Evolutionary conservation across 2,113 vertebrate species (phyloP).

Genomic region (Meles meles): DNA sequence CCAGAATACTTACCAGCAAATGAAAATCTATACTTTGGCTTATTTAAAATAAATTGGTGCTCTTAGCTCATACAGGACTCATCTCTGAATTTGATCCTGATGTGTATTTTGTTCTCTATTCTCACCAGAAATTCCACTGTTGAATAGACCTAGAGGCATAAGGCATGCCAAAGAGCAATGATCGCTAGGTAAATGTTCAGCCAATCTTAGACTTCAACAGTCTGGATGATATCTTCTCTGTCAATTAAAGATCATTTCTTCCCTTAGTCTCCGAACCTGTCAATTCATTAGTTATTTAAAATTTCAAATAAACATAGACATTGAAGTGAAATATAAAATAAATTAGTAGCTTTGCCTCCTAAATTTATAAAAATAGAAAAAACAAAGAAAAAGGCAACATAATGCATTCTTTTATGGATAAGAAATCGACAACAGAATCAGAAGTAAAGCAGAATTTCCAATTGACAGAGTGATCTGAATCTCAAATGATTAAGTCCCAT

Average conservation of each 20-base stretch:
- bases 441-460: background rate
- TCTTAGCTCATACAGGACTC: background rate
- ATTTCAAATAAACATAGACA: background rate
- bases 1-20: background rate
- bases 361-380: background rate
- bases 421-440: background rate
- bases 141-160: background rate
- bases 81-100: rapidly evolving
- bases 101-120: background rate
- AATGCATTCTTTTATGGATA: background rate
- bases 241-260: background rate
- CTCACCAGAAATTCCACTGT: background rate
- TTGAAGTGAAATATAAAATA: background rate
- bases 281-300: slow-evolving; percentile 38
- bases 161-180: background rate
- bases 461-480: background rate
- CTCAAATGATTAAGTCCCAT: background rate
- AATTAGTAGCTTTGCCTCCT: background rate
- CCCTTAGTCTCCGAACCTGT: background rate
- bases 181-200: background rate
- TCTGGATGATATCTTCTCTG: background rate
- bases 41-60: background rate
- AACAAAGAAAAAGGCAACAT: background rate
- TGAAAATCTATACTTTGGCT: background rate
- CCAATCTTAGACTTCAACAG: background rate